A percentile compares a stretch with the other conserved stretches of the same genome.
phyloP scores from a whole-genome alignment of 2,888 invertebrate genomes.

The Spialia ferax region DNA sequence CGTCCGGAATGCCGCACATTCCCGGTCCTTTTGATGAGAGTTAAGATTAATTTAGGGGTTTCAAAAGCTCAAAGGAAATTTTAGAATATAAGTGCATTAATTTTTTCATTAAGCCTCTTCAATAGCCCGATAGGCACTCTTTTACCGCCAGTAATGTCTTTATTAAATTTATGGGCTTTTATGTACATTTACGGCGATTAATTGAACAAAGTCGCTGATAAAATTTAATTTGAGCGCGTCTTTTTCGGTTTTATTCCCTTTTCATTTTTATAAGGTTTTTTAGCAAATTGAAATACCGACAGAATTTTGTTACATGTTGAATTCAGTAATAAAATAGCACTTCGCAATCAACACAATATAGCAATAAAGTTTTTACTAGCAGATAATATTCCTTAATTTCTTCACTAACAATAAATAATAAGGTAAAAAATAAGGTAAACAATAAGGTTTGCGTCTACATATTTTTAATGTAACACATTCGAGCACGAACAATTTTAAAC shows the following conservation, averaged over 20 bases:
- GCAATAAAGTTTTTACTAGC: no score
- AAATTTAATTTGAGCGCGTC: conserved; percentile 53
- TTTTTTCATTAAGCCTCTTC: conserved; percentile 61
- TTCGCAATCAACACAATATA: no score
- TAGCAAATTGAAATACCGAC: neutral
- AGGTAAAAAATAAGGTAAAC: no score
- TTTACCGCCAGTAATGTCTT: conserved; percentile 75
- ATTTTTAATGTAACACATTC: no score
- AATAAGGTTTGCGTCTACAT: no score
- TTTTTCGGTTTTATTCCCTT: neutral
- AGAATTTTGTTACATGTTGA: neutral
- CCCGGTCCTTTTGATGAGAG: conserved; percentile 79
- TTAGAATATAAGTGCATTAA: conserved; percentile 85
- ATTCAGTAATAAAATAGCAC: no score
- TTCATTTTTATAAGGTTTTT: neutral
- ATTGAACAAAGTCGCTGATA: conserved; percentile 71
- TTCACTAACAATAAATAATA: no score
- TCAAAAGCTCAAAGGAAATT: conserved; percentile 79
- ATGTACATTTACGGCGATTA: conserved; percentile 72
- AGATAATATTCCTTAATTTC: no score
- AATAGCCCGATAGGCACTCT: conserved; percentile 65
- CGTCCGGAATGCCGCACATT: conserved; percentile 74
- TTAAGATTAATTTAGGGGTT: conserved; percentile 83
- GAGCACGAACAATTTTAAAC: neutral
- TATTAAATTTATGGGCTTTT: conserved; percentile 82